These are phyloP conservation scores for Coluber constrictor DNA, from an alignment of 2,797 vertebrate genomes.

Conservation along the genomic window DNA sequence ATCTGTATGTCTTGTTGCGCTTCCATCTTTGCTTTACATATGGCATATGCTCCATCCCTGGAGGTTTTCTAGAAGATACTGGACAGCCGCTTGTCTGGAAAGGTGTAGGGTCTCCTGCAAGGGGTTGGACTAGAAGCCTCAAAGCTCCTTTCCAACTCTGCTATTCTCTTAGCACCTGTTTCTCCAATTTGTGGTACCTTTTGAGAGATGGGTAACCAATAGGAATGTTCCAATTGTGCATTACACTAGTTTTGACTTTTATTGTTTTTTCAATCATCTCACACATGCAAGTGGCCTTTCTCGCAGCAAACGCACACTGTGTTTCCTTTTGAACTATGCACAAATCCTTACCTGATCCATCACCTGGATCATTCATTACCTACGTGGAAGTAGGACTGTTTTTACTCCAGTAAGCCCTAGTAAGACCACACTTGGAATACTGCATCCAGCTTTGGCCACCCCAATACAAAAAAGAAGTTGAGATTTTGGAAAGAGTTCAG, in stretches of 20 bases:
- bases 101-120: not conserved
- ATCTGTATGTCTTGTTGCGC: not conserved
- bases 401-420: not conserved
- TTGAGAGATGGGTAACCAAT: not conserved
- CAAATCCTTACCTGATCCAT: not conserved
- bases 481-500: not conserved
- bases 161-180: not conserved
- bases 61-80: not conserved
- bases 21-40: not conserved
- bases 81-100: not conserved
- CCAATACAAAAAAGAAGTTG: not conserved
- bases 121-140: not conserved
- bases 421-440: not conserved
- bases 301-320: not conserved
- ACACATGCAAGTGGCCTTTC: not conserved
- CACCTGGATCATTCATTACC: not conserved
- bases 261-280: not conserved
- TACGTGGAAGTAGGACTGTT: not conserved
- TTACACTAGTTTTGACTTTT: not conserved
- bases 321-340: not conserved
- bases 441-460: not conserved
- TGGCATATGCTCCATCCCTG: not conserved
- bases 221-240: not conserved
- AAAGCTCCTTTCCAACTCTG: not conserved
- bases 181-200: not conserved